These are phyloP conservation scores for Himalopsyche tibetana DNA, from an alignment of 2,888 invertebrate species.

Conservation along the genomic window DNA sequence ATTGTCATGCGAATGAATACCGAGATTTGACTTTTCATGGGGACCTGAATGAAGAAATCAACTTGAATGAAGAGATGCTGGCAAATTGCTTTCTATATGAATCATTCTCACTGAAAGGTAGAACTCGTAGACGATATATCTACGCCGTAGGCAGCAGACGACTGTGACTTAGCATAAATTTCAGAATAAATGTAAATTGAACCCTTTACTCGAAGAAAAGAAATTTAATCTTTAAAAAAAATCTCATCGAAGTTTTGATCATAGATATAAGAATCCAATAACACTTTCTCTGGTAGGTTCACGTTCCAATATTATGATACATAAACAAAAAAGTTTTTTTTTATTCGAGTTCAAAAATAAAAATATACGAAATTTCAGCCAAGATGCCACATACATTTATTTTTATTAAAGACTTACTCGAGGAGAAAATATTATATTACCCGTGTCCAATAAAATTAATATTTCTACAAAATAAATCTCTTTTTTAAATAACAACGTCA, in stretches of 20 bases:
- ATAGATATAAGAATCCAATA: not conserved
- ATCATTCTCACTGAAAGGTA: constrained; percentile 25
- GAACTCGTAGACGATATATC: not conserved
- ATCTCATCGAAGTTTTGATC: not conserved
- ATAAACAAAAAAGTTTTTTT: no score
- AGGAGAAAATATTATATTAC: no score
- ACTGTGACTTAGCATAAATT: constrained; percentile 37
- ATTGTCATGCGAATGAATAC: constrained; percentile 35
- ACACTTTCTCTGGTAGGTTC: no score
- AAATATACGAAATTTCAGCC: no score
- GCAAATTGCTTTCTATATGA: constrained; percentile 42
- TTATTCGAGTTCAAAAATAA: no score
- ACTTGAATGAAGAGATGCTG: constrained; percentile 36
- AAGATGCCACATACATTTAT: no score
- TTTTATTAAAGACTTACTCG: no score
- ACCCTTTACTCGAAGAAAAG: constrained; percentile 11
- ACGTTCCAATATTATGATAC: no score
- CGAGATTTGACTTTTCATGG: constrained; percentile 23
- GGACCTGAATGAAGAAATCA: constrained; percentile 28
- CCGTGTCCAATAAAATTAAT: no score
- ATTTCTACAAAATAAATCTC: no score
- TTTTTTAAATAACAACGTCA: no score
- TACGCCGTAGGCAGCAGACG: constrained; percentile 1
- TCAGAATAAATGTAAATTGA: constrained; percentile 9
- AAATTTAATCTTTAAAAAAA: not conserved